Percentiles rank a stretch among this genome's conserved stretches.
These are phyloP conservation scores for Drosophila sucinea DNA, from an alignment of 1,140 invertebrate species.

Conservation along the genomic window DNA sequence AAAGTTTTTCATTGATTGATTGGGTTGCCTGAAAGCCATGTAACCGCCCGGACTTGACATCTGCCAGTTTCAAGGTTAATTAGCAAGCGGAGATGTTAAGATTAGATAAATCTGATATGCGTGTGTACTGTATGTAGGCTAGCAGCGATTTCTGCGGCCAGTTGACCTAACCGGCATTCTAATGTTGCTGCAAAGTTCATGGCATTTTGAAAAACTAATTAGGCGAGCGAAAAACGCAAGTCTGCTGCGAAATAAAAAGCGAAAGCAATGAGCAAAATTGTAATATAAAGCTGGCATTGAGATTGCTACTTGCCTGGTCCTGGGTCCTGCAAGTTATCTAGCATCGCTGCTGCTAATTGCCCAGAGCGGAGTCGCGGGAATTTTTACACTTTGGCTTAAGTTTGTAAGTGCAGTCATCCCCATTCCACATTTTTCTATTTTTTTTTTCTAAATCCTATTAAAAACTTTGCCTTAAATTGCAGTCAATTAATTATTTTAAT, in stretches of 20 bases:
- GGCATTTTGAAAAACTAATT: slow-evolving; percentile 43
- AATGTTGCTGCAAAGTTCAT: slow-evolving; percentile 16
- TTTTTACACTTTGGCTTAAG: not conserved
- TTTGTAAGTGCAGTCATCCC: not conserved
- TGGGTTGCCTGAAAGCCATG: slow-evolving; percentile 13
- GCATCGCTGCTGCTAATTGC: slow-evolving; percentile 14
- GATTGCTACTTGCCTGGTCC: not conserved
- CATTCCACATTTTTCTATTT: not conserved
- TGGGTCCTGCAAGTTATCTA: not conserved
- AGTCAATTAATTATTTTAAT: slow-evolving; percentile 33
- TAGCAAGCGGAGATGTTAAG: slow-evolving; percentile 17
- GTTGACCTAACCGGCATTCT: slow-evolving; percentile 7
- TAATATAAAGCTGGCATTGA: slow-evolving; percentile 13
- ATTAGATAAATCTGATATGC: slow-evolving; percentile 14
- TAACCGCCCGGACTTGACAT: slow-evolving; percentile 8
- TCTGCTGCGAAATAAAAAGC: not conserved
- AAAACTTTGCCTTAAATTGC: slow-evolving; percentile 24
- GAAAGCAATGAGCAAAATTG: slow-evolving; percentile 12
- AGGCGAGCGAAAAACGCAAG: slow-evolving; percentile 19
- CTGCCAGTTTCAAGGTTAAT: slow-evolving; percentile 52
- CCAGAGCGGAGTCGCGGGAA: not conserved
- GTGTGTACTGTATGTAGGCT: not conserved
- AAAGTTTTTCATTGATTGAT: slow-evolving; percentile 64
- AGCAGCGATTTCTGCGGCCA: not conserved
- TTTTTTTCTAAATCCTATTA: slow-evolving; percentile 7